Evolutionary conservation across 2,888 invertebrate species (phyloP).

Genomic region (Lithophane socia): DNA sequence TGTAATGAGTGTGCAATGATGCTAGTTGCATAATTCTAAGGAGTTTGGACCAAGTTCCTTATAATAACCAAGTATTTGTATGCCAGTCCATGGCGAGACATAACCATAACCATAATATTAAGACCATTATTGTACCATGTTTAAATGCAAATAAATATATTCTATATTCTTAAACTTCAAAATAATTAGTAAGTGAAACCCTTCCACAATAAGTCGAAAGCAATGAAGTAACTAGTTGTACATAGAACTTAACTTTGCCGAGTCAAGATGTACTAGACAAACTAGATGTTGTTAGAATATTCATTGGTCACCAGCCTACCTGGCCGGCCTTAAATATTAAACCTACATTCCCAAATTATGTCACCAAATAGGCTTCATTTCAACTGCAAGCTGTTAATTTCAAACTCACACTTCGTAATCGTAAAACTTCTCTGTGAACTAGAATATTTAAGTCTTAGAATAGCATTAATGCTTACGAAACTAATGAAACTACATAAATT

Average conservation of each 20-base stretch:
- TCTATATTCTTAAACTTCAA: too few relatives aligned
- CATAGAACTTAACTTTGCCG: constrained; percentile 22
- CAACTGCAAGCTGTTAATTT: neutral
- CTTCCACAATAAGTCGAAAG: constrained; percentile 19
- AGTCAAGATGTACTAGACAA: constrained; percentile 27
- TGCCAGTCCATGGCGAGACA: too few relatives aligned
- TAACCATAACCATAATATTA: too few relatives aligned
- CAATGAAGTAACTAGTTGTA: constrained; percentile 13
- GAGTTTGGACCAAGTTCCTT: too few relatives aligned
- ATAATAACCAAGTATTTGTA: too few relatives aligned
- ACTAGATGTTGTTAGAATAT: constrained; percentile 56
- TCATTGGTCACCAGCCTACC: constrained; percentile 51
- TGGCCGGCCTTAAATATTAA: constrained; percentile 48
- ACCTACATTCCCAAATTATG: constrained; percentile 27
- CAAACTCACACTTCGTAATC: neutral
- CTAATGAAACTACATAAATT: neutral
- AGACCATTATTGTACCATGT: too few relatives aligned
- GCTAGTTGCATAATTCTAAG: too few relatives aligned
- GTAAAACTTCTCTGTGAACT: neutral
- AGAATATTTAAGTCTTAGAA: neutral
- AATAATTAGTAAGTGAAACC: neutral
- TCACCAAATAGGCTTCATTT: constrained; percentile 30
- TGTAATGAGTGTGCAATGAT: too few relatives aligned
- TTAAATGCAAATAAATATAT: too few relatives aligned
- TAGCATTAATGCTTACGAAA: neutral